Percentiles rank a stretch among this genome's conserved stretches.
Evolutionary conservation across 1,140 invertebrate genomes (phyloP).

Genomic region (Ostrea denselamellosa): DNA sequence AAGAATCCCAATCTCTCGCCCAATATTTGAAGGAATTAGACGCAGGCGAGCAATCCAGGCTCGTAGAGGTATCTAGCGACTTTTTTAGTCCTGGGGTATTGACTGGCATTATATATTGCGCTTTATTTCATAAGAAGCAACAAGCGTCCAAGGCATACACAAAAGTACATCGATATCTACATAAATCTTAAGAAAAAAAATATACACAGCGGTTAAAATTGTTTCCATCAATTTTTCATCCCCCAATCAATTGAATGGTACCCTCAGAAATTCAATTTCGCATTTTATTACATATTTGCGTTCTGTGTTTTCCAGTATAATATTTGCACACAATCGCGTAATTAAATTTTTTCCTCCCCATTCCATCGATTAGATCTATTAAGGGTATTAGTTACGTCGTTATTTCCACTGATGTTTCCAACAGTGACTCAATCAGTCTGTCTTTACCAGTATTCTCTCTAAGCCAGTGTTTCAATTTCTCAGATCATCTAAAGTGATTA

Average conservation of each 20-base stretch:
- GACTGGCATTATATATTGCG: too few species aligned
- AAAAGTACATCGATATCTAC: not conserved
- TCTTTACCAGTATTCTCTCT: not conserved
- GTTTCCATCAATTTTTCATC: not conserved
- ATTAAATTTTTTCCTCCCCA: not conserved
- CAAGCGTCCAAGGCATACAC: not conserved
- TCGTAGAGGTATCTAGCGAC: too few species aligned
- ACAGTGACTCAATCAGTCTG: not conserved
- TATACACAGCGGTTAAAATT: not conserved
- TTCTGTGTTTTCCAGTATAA: slow-evolving; percentile 1
- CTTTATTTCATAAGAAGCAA: too few species aligned
- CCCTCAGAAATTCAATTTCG: slow-evolving; percentile 25
- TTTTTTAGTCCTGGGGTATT: too few species aligned
- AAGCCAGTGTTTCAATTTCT: slow-evolving; percentile 28
- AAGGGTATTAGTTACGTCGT: slow-evolving; percentile 11
- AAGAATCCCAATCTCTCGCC: too few species aligned
- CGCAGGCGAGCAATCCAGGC: too few species aligned
- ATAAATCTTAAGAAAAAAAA: not conserved
- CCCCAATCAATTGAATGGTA: slow-evolving; percentile 1
- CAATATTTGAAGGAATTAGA: too few species aligned
- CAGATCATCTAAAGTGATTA: not conserved
- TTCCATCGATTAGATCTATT: slow-evolving; percentile 36
- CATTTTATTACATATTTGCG: not conserved
- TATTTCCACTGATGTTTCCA: not conserved
- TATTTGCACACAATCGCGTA: slow-evolving; percentile 20